Conservation (phyloP, 1,140 invertebrate species). For the Leptinotarsa lineolata region DNA sequence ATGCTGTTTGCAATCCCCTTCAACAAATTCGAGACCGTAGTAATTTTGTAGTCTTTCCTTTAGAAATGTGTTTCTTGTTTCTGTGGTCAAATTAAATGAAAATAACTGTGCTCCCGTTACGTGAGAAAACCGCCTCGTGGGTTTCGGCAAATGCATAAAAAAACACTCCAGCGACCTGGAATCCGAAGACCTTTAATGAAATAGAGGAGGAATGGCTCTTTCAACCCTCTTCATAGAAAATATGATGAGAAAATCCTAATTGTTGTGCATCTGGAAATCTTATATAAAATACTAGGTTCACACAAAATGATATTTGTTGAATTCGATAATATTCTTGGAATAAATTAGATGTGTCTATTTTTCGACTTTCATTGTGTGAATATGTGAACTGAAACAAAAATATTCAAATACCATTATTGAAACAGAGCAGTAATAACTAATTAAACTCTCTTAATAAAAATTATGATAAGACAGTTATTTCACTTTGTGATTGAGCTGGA, state of each 20-base stretch:
- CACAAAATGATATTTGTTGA: no score
- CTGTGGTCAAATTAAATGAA: slow-evolving; percentile 13
- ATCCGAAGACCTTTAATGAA: slow-evolving; percentile 19
- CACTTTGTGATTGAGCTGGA: no score
- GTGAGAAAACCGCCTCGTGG: background rate
- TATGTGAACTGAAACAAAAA: no score
- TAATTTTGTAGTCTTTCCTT: background rate
- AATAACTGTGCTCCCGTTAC: slow-evolving; percentile 4
- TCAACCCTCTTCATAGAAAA: background rate
- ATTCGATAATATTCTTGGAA: no score
- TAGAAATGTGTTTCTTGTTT: background rate
- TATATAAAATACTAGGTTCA: no score
- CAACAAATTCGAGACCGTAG: background rate
- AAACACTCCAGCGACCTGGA: slow-evolving; percentile 1
- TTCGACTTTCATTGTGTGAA: no score
- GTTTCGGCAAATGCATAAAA: slow-evolving; percentile 17
- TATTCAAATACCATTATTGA: no score
- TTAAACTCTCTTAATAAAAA: no score
- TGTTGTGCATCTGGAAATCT: background rate
- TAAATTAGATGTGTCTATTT: no score
- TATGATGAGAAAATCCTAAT: background rate
- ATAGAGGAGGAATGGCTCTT: background rate
- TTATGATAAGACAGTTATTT: no score
- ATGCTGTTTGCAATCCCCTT: slow-evolving; percentile 4
- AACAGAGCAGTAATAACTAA: no score